Percentiles rank a stretch among this genome's conserved stretches.
These are phyloP conservation scores for Gibbula magus DNA, from an alignment of 2,888 invertebrate genomes.

Conservation along the genomic window DNA sequence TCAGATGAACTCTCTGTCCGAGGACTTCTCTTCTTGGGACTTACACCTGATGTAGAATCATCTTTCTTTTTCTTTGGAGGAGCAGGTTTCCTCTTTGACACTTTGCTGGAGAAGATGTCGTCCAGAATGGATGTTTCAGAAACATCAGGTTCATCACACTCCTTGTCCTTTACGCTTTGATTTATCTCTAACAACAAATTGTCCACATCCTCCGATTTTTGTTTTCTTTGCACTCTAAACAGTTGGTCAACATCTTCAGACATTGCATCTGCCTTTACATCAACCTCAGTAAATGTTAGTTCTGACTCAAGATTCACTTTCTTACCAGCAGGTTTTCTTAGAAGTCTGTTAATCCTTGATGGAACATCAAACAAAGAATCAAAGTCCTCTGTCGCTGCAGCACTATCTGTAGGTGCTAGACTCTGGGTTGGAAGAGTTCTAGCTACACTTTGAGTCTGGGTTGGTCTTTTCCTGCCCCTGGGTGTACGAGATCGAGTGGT, in stretches of 20 bases:
- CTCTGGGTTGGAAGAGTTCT: no score
- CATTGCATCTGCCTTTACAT: no score
- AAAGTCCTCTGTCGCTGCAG: no score
- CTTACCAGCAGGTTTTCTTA: no score
- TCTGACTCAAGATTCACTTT: no score
- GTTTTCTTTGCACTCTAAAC: neutral
- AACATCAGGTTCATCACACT: neutral
- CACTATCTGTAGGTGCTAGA: no score
- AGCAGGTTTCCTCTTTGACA: slow-evolving; percentile 41
- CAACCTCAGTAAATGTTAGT: no score
- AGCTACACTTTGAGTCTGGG: neutral
- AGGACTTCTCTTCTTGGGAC: no score
- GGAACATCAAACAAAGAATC: no score
- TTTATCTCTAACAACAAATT: slow-evolving; percentile 21
- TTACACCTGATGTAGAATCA: neutral
- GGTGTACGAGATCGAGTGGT: neutral
- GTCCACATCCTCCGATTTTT: neutral
- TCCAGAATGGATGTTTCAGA: slow-evolving; percentile 40
- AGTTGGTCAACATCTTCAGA: neutral
- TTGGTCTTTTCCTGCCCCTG: neutral
- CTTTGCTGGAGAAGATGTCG: slow-evolving; percentile 43
- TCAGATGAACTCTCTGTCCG: neutral
- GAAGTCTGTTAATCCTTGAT: no score
- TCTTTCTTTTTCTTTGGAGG: slow-evolving; percentile 29
- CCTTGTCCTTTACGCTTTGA: neutral